Percentiles rank a stretch among this genome's conserved stretches.
Conservation (phyloP, 2,113 vertebrate genomes). For the Paradoxurus hermaphroditus region DNA sequence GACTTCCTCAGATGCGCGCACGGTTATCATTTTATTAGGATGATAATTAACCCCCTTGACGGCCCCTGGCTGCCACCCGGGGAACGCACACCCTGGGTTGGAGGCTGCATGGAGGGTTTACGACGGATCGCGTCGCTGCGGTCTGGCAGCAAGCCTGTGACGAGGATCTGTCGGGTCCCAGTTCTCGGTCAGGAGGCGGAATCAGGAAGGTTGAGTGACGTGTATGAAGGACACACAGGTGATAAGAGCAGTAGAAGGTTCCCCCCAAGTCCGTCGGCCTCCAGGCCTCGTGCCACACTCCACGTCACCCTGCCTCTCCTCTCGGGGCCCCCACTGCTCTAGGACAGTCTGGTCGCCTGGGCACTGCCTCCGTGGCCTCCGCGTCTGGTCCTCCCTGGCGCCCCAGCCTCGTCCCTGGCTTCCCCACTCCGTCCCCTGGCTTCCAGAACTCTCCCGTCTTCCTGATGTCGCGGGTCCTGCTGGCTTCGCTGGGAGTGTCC, state of each 20-base stretch:
- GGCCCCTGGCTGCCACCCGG: no score
- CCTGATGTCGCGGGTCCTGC: no score
- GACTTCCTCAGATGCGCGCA: not conserved
- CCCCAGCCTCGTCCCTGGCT: not conserved
- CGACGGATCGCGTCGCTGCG: not conserved
- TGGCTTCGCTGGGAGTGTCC: not conserved
- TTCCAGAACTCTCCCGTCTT: not conserved
- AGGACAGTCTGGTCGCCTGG: not conserved
- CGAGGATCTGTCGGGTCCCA: not conserved
- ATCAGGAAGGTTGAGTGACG: not conserved
- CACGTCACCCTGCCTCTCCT: not conserved
- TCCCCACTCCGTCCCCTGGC: not conserved
- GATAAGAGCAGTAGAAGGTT: not conserved
- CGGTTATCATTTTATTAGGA: not conserved
- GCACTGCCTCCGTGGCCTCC: not conserved
- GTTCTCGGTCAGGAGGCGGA: not conserved
- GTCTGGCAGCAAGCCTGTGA: not conserved
- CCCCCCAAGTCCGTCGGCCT: not conserved
- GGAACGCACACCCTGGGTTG: rapidly evolving
- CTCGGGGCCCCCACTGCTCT: not conserved
- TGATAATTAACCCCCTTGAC: not conserved
- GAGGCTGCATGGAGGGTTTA: not conserved
- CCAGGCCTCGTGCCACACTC: not conserved
- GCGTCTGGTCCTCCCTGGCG: no score
- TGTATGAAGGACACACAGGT: not conserved